phyloP scores from a whole-genome alignment of 2,113 vertebrate genomes.

The Datnioides undecimradiatus region DNA sequence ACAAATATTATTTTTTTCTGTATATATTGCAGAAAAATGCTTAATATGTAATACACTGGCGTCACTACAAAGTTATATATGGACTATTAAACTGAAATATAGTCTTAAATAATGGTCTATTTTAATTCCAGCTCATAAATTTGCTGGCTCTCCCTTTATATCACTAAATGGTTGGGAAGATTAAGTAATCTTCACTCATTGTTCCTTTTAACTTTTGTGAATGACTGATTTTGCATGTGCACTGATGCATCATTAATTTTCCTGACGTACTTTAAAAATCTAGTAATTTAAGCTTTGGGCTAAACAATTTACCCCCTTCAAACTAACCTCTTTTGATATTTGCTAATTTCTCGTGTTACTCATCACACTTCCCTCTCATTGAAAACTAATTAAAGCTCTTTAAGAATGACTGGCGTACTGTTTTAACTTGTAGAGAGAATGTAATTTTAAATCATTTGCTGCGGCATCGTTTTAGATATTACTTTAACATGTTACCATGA shows the following conservation, averaged over 20 bases:
- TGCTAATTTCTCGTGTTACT: neutral
- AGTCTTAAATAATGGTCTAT: no score
- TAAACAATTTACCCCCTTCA: conserved; percentile 1
- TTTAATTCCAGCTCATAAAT: no score
- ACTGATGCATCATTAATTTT: neutral
- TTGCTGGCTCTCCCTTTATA: no score
- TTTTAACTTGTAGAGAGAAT: neutral
- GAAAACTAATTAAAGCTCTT: conserved; percentile 23
- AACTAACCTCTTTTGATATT: conserved; percentile 2
- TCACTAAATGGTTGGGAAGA: no score
- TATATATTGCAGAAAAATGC: no score
- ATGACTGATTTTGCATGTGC: neutral
- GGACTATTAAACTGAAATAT: no score
- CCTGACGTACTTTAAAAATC: neutral
- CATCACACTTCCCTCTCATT: neutral
- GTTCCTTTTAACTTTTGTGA: neutral
- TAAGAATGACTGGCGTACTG: neutral
- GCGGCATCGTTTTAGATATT: neutral
- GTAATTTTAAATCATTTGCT: neutral
- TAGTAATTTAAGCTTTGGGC: neutral
- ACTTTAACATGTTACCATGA: neutral
- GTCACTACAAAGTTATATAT: no score
- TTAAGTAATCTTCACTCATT: no score
- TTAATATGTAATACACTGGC: no score
- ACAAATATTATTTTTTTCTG: no score